Percentiles rank a stretch among this genome's conserved stretches.
Conservation (phyloP, 23 tunicate species). For the Aplidium turbinatum region DNA sequence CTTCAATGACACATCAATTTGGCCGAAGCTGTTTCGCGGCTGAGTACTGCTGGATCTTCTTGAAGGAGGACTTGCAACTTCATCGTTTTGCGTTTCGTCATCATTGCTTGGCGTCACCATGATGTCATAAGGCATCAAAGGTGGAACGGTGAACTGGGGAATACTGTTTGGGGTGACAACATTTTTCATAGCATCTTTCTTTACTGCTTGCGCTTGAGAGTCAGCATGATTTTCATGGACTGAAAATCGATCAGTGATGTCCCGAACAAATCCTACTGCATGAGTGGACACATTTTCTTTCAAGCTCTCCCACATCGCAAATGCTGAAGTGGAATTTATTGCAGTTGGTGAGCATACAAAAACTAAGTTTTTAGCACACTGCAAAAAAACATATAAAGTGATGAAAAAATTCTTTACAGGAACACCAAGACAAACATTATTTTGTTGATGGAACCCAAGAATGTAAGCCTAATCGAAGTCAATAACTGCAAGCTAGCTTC, state of each 20-base stretch:
- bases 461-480: too few relatives aligned
- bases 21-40: too few relatives aligned
- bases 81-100: too few relatives aligned
- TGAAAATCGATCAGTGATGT: constrained; percentile 38
- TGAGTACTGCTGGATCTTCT: too few relatives aligned
- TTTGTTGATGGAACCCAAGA: too few relatives aligned
- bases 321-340: too few relatives aligned
- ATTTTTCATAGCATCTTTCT: constrained; percentile 74
- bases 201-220: neutral
- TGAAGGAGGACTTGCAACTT: too few relatives aligned
- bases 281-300: constrained; percentile 53
- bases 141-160: constrained; percentile 77
- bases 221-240: neutral
- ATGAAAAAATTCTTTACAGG: neutral
- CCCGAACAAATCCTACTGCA: constrained; percentile 17
- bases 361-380: neutral
- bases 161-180: constrained; percentile 86
- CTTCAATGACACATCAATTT: too few relatives aligned
- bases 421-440: neutral
- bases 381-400: neutral
- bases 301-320: constrained; percentile 58
- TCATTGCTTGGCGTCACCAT: too few relatives aligned
- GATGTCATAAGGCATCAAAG: constrained; percentile 28
- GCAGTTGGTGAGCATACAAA: neutral
- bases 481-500: too few relatives aligned